These are phyloP conservation scores for Sicus ferrugineus DNA, from an alignment of 2,888 invertebrate species.

Conservation along the genomic window DNA sequence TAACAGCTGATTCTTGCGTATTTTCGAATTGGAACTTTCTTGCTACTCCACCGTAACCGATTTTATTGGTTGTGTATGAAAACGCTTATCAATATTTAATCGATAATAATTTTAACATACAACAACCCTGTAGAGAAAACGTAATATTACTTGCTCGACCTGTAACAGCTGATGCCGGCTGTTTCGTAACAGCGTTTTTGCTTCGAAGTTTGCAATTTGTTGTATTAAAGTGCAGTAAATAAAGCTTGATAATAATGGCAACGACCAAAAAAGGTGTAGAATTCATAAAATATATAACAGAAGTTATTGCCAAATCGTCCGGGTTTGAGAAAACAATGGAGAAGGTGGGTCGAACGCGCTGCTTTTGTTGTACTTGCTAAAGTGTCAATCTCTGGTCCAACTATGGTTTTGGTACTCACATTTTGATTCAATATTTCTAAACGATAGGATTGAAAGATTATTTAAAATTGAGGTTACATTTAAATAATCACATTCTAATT, in stretches of 20 bases:
- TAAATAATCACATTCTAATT: too few relatives aligned
- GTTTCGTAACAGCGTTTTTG: neutral
- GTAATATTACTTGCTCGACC: neutral
- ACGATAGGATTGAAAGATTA: neutral
- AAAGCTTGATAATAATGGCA: conserved; percentile 42
- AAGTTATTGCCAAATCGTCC: conserved; percentile 58
- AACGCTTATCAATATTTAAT: neutral
- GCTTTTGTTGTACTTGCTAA: too few relatives aligned
- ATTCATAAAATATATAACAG: conserved; percentile 62
- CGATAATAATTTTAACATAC: neutral
- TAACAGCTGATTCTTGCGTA: too few relatives aligned
- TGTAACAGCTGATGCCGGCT: neutral
- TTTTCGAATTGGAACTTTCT: too few relatives aligned
- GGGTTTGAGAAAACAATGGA: conserved; percentile 65
- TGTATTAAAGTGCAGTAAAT: neutral
- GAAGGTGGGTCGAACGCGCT: conserved; percentile 61
- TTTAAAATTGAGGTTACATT: neutral
- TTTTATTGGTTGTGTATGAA: too few relatives aligned
- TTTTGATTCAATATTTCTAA: too few relatives aligned
- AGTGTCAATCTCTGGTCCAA: neutral
- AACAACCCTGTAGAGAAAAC: neutral
- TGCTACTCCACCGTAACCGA: too few relatives aligned
- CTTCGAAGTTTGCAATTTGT: neutral
- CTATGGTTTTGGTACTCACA: too few relatives aligned
- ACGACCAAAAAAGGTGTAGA: conserved; percentile 60